These are phyloP conservation scores for Drosophila setosimentum DNA, from an alignment of 2,888 invertebrate genomes.

Conservation along the genomic window DNA sequence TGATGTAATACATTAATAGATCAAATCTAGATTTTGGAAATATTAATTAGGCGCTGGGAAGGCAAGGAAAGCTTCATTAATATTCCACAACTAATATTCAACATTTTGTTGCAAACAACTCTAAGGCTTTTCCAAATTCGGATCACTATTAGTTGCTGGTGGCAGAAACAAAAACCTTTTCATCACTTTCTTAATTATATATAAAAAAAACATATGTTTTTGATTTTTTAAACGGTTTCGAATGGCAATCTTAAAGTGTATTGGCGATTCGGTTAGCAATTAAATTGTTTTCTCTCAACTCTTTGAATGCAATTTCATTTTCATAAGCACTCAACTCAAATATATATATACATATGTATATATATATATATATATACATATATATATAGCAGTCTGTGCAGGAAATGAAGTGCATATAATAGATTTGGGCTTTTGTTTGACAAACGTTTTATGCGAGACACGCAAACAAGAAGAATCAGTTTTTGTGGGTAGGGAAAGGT, in stretches of 20 bases:
- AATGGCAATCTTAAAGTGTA: neutral
- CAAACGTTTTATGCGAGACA: constrained; percentile 45
- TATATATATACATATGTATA: neutral
- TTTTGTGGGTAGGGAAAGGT: neutral
- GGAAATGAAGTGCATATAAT: constrained; percentile 47
- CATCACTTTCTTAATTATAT: neutral
- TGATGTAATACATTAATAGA: neutral
- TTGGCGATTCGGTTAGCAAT: neutral
- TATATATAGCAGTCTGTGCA: constrained; percentile 7
- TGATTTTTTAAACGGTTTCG: neutral
- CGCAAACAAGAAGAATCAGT: neutral
- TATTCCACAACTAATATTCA: neutral
- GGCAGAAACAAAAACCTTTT: neutral
- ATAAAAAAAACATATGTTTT: neutral
- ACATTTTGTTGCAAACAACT: neutral
- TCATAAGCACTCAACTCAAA: constrained; percentile 25
- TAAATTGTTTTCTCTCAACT: neutral
- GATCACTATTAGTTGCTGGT: neutral
- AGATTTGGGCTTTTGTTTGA: constrained; percentile 52
- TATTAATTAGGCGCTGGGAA: neutral
- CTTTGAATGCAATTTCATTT: constrained; percentile 30
- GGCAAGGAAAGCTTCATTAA: neutral
- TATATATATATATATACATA: neutral
- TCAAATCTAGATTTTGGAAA: neutral
- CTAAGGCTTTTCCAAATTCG: neutral